Evolutionary conservation across 2,888 invertebrate genomes (phyloP).

Genomic region (Pseudococcus longispinus): DNA sequence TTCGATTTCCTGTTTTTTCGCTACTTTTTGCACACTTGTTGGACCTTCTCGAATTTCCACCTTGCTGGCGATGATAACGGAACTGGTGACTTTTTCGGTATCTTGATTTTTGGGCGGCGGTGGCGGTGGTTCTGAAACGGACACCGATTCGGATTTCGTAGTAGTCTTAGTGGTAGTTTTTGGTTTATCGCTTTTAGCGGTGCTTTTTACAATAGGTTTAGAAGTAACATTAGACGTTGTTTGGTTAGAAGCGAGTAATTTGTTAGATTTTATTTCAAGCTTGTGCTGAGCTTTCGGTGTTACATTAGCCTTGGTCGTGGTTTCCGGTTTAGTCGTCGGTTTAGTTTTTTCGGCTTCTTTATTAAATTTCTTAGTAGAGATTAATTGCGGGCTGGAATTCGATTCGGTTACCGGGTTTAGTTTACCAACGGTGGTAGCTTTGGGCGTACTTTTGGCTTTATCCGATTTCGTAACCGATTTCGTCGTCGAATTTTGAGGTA

Average conservation of each 20-base stretch:
- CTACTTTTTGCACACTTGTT: slow-evolving; percentile 55
- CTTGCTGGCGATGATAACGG: slow-evolving; percentile 58
- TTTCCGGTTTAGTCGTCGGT: slow-evolving; percentile 54
- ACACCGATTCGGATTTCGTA: slow-evolving; percentile 43
- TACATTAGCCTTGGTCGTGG: slow-evolving; percentile 32
- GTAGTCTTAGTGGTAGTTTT: slow-evolving; percentile 58
- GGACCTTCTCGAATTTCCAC: slow-evolving; percentile 61
- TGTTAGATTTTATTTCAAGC: slow-evolving; percentile 43
- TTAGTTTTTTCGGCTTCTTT: slow-evolving; percentile 44
- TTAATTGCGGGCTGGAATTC: slow-evolving; percentile 23
- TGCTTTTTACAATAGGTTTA: slow-evolving; percentile 47
- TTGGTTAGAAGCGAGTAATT: slow-evolving; percentile 27
- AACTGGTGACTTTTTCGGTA: slow-evolving; percentile 18
- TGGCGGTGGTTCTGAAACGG: slow-evolving; percentile 37
- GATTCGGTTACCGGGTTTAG: slow-evolving; percentile 6
- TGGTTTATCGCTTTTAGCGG: slow-evolving; percentile 50
- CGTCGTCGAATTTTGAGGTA: background rate
- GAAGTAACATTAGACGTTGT: background rate
- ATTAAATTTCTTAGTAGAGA: slow-evolving; percentile 44
- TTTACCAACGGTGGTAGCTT: slow-evolving; percentile 20
- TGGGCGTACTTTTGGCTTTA: slow-evolving; percentile 40
- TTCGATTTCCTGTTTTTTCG: slow-evolving; percentile 44
- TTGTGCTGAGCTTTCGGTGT: slow-evolving; percentile 15
- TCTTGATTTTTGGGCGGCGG: background rate
- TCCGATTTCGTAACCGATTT: slow-evolving; percentile 36